phyloP scores from a whole-genome alignment of 2,797 vertebrate species.

The Ceyx erithaca region DNA sequence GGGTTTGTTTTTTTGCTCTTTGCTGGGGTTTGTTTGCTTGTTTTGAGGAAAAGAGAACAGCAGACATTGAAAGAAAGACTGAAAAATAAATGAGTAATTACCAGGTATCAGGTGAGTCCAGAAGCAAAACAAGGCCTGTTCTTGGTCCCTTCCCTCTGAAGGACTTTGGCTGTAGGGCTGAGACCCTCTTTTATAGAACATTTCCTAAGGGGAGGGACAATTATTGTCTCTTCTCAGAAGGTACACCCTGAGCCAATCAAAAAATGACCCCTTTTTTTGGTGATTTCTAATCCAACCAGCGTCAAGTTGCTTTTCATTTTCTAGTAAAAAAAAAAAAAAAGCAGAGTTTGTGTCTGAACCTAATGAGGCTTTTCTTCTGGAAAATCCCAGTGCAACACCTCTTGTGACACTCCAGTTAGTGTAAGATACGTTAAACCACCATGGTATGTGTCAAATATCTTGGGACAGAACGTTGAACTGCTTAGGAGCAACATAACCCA shows the following conservation, averaged over 20 bases:
- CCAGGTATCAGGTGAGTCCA: not conserved
- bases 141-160: not conserved
- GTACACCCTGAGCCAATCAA: not conserved
- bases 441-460: not conserved
- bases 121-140: not conserved
- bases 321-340: not conserved
- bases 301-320: not conserved
- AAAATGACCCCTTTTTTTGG: not conserved
- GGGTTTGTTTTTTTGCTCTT: too few relatives aligned
- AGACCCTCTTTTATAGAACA: not conserved
- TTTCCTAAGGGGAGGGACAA: not conserved
- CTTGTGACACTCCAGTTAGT: conserved; percentile 45
- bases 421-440: conserved; percentile 37
- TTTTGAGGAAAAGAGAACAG: not conserved
- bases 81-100: conserved; percentile 13
- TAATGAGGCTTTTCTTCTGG: not conserved
- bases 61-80: not conserved
- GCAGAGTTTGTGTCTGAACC: fast-evolving
- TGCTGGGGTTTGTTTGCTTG: not conserved
- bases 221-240: not conserved
- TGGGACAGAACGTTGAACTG: not conserved
- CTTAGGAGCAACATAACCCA: not conserved
- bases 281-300: not conserved
- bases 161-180: not conserved
- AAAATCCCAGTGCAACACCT: conserved; percentile 2